Percentiles rank a stretch among this genome's conserved stretches.
phyloP scores from a whole-genome alignment of 2,888 invertebrate species.

The Lasioglossum lativentre region DNA sequence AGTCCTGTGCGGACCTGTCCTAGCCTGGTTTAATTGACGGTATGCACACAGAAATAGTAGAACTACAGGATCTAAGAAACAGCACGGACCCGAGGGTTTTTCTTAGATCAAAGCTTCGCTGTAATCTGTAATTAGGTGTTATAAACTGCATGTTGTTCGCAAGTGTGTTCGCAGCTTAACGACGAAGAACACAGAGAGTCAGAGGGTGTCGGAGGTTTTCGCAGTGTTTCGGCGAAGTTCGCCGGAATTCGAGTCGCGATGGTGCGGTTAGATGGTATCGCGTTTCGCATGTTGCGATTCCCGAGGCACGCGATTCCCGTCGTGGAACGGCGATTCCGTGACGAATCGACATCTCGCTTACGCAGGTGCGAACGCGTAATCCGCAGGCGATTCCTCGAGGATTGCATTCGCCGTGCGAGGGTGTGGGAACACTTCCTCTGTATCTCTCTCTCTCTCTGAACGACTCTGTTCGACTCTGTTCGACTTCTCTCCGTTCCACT shows the following conservation, averaged over 20 bases:
- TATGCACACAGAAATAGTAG: too few species aligned
- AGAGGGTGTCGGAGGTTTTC: not conserved
- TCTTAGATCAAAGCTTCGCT: too few species aligned
- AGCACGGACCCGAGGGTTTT: too few species aligned
- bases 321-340: constrained; percentile 52
- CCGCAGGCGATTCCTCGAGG: constrained; percentile 66
- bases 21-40: too few species aligned
- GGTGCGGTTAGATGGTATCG: constrained; percentile 14
- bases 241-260: constrained; percentile 9
- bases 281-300: not conserved
- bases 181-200: not conserved
- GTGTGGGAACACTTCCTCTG: constrained; percentile 54
- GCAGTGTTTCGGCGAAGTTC: constrained; percentile 17
- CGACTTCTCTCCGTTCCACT: constrained; percentile 32
- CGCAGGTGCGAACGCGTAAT: constrained; percentile 73
- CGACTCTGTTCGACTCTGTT: constrained; percentile 49
- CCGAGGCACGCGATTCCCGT: constrained; percentile 29
- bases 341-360: constrained; percentile 61
- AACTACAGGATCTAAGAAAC: too few species aligned
- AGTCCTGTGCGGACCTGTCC: too few species aligned
- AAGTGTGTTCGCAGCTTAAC: not conserved
- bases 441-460: not conserved
- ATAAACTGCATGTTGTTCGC: too few species aligned
- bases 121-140: too few species aligned
- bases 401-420: constrained; percentile 57